phyloP scores from a whole-genome alignment of 1,140 invertebrate species.

The Aphidius gifuensis region DNA sequence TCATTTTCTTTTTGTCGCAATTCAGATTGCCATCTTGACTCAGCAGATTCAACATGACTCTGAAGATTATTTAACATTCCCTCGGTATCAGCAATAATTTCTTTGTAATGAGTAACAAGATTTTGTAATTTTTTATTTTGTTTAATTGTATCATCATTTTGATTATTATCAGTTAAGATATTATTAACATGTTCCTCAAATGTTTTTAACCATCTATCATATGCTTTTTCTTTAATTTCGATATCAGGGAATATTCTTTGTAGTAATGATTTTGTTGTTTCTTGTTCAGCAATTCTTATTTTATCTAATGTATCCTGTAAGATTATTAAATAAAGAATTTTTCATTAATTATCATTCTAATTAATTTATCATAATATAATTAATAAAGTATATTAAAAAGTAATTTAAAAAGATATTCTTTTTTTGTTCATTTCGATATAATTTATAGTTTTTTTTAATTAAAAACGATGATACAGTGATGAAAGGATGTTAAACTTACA shows the following conservation, averaged over 20 bases:
- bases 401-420: neutral
- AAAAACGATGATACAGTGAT: neutral
- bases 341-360: neutral
- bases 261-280: conserved; percentile 58
- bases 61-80: conserved; percentile 67
- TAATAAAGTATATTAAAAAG: neutral
- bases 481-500: conserved; percentile 51
- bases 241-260: conserved; percentile 62
- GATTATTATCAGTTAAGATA: conserved; percentile 33
- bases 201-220: conserved; percentile 56
- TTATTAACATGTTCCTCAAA: conserved; percentile 55
- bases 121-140: conserved; percentile 63
- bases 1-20: conserved; percentile 62
- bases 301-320: conserved; percentile 54
- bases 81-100: conserved; percentile 73
- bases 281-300: conserved; percentile 57
- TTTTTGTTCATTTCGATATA: neutral
- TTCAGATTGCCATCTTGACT: conserved; percentile 66
- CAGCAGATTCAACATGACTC: conserved; percentile 66
- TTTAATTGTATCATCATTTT: conserved; percentile 49
- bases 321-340: conserved; percentile 20
- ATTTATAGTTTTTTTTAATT: conserved; percentile 2
- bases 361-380: neutral
- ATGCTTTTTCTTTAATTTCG: conserved; percentile 48
- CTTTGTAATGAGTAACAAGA: conserved; percentile 69